phyloP scores from a whole-genome alignment of 2,797 vertebrate species.

The Galagoides demidoff region DNA sequence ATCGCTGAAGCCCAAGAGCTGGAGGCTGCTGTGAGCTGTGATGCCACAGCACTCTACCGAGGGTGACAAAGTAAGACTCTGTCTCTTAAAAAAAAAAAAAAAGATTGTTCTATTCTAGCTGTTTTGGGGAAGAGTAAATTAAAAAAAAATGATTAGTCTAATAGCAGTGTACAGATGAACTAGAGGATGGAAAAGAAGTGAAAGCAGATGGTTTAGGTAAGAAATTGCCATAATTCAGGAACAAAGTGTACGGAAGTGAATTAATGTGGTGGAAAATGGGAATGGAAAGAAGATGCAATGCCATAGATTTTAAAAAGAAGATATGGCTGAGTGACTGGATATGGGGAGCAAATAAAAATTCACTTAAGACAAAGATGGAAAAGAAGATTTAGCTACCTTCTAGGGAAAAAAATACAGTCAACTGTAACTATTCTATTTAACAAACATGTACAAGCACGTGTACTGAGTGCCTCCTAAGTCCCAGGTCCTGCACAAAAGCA shows the following conservation, averaged over 20 bases:
- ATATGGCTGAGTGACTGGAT: neutral
- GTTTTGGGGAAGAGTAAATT: neutral
- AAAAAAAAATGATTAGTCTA: neutral
- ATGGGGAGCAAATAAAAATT: neutral
- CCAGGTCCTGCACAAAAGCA: neutral
- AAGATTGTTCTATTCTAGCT: neutral
- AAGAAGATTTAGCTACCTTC: neutral
- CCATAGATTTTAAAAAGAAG: neutral
- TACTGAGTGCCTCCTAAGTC: neutral
- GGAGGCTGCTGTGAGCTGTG: no score
- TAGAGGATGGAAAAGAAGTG: neutral
- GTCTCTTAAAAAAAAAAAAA: no score
- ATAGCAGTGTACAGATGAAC: neutral
- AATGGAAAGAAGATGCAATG: neutral
- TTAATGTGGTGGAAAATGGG: neutral
- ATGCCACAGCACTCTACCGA: no score
- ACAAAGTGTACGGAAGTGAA: neutral
- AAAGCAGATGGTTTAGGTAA: neutral
- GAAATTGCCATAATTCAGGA: conserved; percentile 23
- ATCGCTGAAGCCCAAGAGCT: no score
- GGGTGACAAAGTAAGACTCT: no score
- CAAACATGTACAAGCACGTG: neutral
- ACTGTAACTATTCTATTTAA: neutral
- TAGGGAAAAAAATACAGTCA: neutral
- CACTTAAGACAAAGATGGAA: conserved; percentile 16